Percentiles rank a stretch among this genome's conserved stretches.
Conservation (phyloP, 2,888 invertebrate species). For the Pegoplata infirma region DNA sequence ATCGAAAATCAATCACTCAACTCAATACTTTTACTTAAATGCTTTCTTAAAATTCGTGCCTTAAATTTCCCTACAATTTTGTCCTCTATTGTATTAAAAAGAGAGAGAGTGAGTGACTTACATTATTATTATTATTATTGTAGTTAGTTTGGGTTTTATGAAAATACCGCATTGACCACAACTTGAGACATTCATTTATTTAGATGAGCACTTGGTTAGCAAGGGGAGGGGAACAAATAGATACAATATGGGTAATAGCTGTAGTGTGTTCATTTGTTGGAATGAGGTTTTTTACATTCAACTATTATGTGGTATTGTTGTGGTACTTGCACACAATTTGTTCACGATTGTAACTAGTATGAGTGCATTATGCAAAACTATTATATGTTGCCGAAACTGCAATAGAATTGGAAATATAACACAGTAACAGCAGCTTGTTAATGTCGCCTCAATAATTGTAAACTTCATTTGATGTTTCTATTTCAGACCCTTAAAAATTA, state of each 20-base stretch:
- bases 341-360: constrained; percentile 34
- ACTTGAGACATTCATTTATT: constrained; percentile 53
- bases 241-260: not conserved
- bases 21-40: too few species aligned
- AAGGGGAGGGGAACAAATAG: not conserved
- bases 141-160: constrained; percentile 9
- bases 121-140: constrained; percentile 21
- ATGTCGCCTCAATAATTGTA: constrained; percentile 21
- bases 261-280: not conserved
- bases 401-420: not conserved
- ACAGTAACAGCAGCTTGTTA: constrained; percentile 4
- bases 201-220: constrained; percentile 20
- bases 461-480: constrained; percentile 22
- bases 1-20: too few species aligned
- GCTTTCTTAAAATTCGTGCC: too few species aligned
- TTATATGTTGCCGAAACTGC: constrained; percentile 29
- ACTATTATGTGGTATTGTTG: constrained; percentile 53
- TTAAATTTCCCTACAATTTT: too few species aligned
- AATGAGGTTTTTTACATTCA: constrained; percentile 9
- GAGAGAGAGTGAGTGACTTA: not conserved
- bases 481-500: not conserved
- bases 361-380: constrained; percentile 14
- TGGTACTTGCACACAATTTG: constrained; percentile 53
- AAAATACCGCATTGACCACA: constrained; percentile 58
- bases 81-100: not conserved